Percentiles rank a stretch among this genome's conserved stretches.
Evolutionary conservation across 2,797 vertebrate species (phyloP).

Genomic region (Acridotheres tristis): DNA sequence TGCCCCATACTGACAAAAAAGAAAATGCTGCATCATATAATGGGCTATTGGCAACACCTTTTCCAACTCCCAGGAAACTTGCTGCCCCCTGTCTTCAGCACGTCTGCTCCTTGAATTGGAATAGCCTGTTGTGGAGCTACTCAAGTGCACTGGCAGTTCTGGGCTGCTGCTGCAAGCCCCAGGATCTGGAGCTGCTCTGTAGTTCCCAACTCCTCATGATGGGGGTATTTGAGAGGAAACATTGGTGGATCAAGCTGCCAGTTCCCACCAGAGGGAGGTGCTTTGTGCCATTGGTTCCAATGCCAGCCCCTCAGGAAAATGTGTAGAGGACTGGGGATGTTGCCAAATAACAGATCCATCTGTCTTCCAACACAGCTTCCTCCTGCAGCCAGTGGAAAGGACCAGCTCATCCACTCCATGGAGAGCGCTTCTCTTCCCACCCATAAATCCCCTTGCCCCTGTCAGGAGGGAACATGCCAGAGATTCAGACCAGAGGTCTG

Average conservation of each 20-base stretch:
- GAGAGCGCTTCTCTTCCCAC: not conserved
- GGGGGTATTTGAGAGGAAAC: not conserved
- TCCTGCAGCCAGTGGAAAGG: not conserved
- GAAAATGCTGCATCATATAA: slow-evolving; percentile 29
- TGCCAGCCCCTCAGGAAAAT: not conserved
- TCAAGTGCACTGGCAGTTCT: not conserved
- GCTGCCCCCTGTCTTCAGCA: not conserved
- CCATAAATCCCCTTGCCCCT: not conserved
- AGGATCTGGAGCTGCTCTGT: not conserved
- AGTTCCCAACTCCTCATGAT: not conserved
- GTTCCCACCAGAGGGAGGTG: not conserved
- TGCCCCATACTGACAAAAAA: not conserved
- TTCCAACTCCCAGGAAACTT: not conserved
- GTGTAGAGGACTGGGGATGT: not conserved
- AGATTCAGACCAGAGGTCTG: not conserved
- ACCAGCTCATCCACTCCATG: not conserved
- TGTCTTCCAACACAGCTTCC: not conserved
- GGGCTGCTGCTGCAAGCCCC: not conserved
- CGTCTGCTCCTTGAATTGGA: not conserved
- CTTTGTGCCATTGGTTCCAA: not conserved
- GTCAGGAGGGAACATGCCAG: not conserved
- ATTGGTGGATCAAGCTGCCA: not conserved
- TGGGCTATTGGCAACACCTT: not conserved
- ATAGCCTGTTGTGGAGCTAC: not conserved
- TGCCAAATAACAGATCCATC: not conserved